Conservation (phyloP, 2,888 invertebrate species). For the Listrodromus nycthemerus region DNA sequence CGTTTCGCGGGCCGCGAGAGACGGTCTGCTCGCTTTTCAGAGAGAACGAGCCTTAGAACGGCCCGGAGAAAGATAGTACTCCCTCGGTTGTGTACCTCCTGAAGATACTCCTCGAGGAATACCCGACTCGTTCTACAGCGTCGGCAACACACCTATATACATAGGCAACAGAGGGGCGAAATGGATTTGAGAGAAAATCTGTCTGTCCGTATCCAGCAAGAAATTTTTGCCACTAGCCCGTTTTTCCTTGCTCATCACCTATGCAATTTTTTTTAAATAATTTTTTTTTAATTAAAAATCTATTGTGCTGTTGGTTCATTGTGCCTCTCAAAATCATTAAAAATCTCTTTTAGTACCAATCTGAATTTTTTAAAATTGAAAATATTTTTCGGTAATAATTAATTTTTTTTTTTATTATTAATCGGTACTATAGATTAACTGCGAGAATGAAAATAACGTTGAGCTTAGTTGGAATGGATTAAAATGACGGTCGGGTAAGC, state of each 20-base stretch:
- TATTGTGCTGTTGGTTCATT: background rate
- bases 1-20: conserved; percentile 59
- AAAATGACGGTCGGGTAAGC: conserved; percentile 54
- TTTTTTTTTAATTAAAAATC: background rate
- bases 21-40: conserved; percentile 78
- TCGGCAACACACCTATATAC: background rate
- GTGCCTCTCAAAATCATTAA: background rate
- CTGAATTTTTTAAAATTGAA: background rate
- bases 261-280: no score
- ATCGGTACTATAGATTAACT: conserved; percentile 17
- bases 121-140: conserved; percentile 1
- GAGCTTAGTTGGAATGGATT: conserved; percentile 43
- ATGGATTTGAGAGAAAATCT: background rate
- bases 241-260: no score
- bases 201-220: background rate
- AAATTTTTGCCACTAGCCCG: no score
- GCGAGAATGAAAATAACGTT: conserved; percentile 42
- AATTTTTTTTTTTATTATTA: conserved; percentile 1
- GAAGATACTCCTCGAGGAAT: conserved; percentile 24
- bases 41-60: conserved; percentile 69
- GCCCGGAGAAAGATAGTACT: conserved; percentile 35
- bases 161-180: background rate
- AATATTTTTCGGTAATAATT: background rate
- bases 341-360: background rate
- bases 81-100: conserved; percentile 11